Base-by-base conservation (phyloP, 2,113 vertebrate genomes). In the Ranitomeya variabilis region DNA sequence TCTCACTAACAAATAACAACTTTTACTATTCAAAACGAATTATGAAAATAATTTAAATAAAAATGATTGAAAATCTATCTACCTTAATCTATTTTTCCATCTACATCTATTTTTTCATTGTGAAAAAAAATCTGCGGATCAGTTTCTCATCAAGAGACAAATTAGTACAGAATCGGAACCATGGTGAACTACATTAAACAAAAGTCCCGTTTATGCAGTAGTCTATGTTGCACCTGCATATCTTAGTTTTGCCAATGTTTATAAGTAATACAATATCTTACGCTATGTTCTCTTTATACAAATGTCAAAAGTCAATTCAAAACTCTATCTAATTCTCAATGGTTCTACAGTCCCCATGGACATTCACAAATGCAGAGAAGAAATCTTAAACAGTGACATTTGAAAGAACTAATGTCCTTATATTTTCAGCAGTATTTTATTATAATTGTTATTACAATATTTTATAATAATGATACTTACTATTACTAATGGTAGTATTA, bases 251-350 rank as follows among this genome's bases (percentile, higher is more conserved):
- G 8, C 9, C 9, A 57, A 57, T 57, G 7, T 57, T 57, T 57
- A 57, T 57, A 9, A 57, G 55, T 57, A 57, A 57, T 57, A 57
- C 55, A 57, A 14, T 71, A 67, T n/a, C 66, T 23, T 23, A 67
- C 66, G 12, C 7, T 21, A 55, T 79, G 26, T 79, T 79, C 21
- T n/a, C 11, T 37, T 82, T 21, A 9, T 18, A 51, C 59, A 82
- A 82, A 64, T 45, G 80, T 82, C 80, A 64, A 60, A 64, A 31
- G 80, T 82, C 59, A 82, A 26, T 82, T 82, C 37, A 78, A 54
- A 18, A 31, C 23, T 64, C 31, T 64, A 18, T 59, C 80, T 60
- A 82, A 4, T 82, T 26, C 31, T 82, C 59, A 82, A 18, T 62
- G 57, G 23, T 16, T 23, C 26, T 23, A 16, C 62, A 78, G 51